Percentiles rank a stretch among this genome's conserved stretches.
Conservation (phyloP, 2,888 invertebrate genomes). For the Nesidiocoris tenuis region DNA sequence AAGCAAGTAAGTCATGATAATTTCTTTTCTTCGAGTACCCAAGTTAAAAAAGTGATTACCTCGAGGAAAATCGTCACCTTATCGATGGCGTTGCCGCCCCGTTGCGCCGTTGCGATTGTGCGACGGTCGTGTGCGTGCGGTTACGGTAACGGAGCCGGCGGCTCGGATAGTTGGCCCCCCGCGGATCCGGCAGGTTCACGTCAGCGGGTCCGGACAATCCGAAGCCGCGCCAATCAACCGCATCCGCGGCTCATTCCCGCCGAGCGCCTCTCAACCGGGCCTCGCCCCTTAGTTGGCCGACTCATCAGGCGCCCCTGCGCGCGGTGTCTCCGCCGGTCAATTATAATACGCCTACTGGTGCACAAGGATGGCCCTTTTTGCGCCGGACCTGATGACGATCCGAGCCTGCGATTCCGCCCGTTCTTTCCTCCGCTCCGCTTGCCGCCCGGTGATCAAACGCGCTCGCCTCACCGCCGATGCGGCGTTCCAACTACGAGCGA, state of each 20-base stretch:
- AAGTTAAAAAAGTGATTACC: too few species aligned
- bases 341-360: constrained; percentile 9
- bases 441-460: neutral
- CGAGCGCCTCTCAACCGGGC: neutral
- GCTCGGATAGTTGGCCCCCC: constrained; percentile 16
- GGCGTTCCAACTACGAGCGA: too few species aligned
- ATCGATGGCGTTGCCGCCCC: too few species aligned
- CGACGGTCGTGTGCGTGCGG: too few species aligned
- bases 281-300: neutral
- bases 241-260: constrained; percentile 4
- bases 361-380: constrained; percentile 16
- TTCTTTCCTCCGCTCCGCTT: neutral
- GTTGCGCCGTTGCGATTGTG: too few species aligned
- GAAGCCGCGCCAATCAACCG: constrained; percentile 20
- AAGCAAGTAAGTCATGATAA: too few species aligned
- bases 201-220: constrained; percentile 36
- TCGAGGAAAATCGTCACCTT: too few species aligned
- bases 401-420: too few species aligned
- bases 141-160: too few species aligned
- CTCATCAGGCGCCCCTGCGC: neutral
- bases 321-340: neutral
- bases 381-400: neutral
- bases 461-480: too few species aligned
- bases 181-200: constrained; percentile 34
- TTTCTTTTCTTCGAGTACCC: too few species aligned